Base-by-base conservation (phyloP, 2,797 vertebrate species). In the Nothura maculosa region DNA sequence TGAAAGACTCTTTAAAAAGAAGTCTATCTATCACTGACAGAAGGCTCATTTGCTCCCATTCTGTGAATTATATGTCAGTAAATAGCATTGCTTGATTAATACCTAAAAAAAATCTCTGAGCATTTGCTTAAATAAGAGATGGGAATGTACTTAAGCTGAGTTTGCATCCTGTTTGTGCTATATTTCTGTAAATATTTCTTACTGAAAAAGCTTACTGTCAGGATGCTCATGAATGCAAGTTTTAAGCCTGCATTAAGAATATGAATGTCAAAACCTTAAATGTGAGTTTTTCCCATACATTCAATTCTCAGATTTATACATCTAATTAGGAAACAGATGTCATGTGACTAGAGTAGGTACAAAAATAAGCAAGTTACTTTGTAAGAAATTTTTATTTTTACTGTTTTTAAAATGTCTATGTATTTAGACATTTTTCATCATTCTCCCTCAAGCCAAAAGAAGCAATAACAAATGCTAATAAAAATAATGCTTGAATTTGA, bases 101-200 rank as follows among this genome's bases (percentile, higher is more conserved):
- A 85, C 40, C 48, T 90, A 3, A 7, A 80, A 89, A 90, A 57
- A 34, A 13, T 81, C 74, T 78, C 83, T 88, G 66, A 58, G 10
- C 81, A 48, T 60, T 73, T 86, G 3, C 55, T 90, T 70, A 79
- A 92, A 88, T 69, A 60, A 80, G 43, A 70, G 58, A 74, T 38
- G 47, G 79, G 66, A 90, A 25, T 67, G 16, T 74, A 38, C 43
- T 89, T 82, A 88, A 94, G 86, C 75, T 94, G 92, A 94, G 78
- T 87, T 93, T 94, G 78, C 81, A 89, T 79, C 34, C 45, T 27
- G 15, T 93, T 94, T 95, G 50, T 91, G 47, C n/a, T 62, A 43
- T 45, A 43, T 40, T 63, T 92, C 88, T 86, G 81, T 76, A 94
- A 94, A 90, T 79, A 76, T 84, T 81, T 81, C 30, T 55, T n/a